phyloP scores from a whole-genome alignment of 2,888 invertebrate species.

The Leucoma salicis region DNA sequence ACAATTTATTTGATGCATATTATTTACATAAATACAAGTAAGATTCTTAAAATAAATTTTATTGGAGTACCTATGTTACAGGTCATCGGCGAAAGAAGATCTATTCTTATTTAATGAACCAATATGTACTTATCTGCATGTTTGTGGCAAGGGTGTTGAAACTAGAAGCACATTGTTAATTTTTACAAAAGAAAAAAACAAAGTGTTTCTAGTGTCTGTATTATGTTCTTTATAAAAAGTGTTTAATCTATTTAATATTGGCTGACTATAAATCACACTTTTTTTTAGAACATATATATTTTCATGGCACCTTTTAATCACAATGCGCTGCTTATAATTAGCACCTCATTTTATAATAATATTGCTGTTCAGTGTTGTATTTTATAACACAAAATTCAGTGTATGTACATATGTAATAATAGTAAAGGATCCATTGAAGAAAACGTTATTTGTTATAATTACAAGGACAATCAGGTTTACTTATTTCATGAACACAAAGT shows the following conservation, averaged over 20 bases:
- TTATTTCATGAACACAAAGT: too few relatives aligned
- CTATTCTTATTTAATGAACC: slow-evolving; percentile 41
- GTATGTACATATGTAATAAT: slow-evolving; percentile 28
- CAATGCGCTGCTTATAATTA: slow-evolving; percentile 36
- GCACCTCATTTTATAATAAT: slow-evolving; percentile 24
- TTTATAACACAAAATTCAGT: slow-evolving; percentile 16
- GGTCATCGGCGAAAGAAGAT: slow-evolving; percentile 53
- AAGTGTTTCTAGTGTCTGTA: slow-evolving; percentile 18
- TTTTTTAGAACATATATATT: slow-evolving; percentile 24
- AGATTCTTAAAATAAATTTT: too few relatives aligned
- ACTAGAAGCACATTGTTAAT: slow-evolving; percentile 17
- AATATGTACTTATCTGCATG: slow-evolving; percentile 50
- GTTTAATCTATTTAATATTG: neutral
- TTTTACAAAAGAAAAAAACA: slow-evolving; percentile 5
- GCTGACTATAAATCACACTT: neutral
- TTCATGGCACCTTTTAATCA: slow-evolving; percentile 11
- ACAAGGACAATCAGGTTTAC: too few relatives aligned
- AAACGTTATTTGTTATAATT: too few relatives aligned
- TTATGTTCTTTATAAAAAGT: slow-evolving; percentile 21
- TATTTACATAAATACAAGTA: too few relatives aligned
- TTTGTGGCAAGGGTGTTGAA: slow-evolving; percentile 34
- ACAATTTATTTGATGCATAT: too few relatives aligned
- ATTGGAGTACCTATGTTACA: too few relatives aligned
- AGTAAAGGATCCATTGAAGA: slow-evolving; percentile 29
- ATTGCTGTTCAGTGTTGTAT: slow-evolving; percentile 31